Evolutionary conservation across 1,140 invertebrate species (phyloP).

Genomic region (Papilio polyxenes): DNA sequence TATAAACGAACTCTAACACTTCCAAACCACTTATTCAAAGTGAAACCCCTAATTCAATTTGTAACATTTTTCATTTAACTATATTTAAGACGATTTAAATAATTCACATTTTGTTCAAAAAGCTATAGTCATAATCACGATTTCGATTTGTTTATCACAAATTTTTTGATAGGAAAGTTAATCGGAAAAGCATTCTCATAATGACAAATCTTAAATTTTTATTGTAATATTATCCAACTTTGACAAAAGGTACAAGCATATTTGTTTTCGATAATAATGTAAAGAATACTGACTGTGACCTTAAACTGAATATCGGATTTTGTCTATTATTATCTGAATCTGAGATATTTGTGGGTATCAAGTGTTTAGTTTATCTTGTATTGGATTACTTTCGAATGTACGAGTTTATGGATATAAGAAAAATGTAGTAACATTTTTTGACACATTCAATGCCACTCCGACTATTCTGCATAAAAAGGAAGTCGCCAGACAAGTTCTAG

Average conservation of each 20-base stretch:
- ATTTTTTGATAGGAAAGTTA: constrained; percentile 1
- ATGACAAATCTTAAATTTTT: not conserved
- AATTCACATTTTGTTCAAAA: not conserved
- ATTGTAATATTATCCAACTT: not conserved
- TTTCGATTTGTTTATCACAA: not conserved
- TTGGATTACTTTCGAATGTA: constrained; percentile 4
- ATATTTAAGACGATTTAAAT: not conserved
- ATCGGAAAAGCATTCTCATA: not conserved
- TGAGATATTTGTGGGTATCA: constrained; percentile 24
- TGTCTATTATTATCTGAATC: constrained; percentile 24
- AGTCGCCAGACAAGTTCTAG: no score
- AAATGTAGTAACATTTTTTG: not conserved
- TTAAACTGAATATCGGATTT: constrained; percentile 22
- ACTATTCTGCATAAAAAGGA: no score
- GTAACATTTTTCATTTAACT: constrained; percentile 8
- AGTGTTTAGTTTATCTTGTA: constrained; percentile 29
- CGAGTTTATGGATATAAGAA: constrained; percentile 9
- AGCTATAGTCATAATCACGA: not conserved
- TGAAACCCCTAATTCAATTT: not conserved
- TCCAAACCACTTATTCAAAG: not conserved
- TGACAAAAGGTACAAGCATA: not conserved
- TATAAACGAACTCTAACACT: no score
- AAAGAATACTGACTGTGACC: constrained; percentile 1
- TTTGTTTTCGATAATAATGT: not conserved
- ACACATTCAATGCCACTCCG: no score